Base-by-base conservation (phyloP, 2,113 vertebrate genomes). In the Leucosticte australis region DNA sequence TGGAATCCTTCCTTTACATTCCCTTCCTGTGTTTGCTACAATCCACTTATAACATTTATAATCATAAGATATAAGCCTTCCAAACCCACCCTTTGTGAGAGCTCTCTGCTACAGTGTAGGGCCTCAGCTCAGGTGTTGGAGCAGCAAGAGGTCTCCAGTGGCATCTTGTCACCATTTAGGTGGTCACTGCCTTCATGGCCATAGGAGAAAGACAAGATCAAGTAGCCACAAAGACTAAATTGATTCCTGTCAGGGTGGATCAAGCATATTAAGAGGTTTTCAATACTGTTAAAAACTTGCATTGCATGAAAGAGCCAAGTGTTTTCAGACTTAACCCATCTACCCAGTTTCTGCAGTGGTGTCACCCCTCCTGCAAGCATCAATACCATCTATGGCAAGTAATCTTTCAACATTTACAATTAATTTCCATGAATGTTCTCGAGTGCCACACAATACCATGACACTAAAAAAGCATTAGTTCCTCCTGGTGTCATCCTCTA, bases 391-490 rank as follows among this genome's bases (percentile, higher is more conserved):
- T 42, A 10, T 15, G 9, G 42, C 26, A 67, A 89, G 47, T 16
- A 20, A 41, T 64, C 18, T 64, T 79, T 80, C 39, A 76, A 76
- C 46, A 53, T 39, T 94, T 73, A 50, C 74, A 88, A 52, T 96
- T 87, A 57, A 42, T 92, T 96, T 93, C 74, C 57, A 76, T 93
- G 57, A 93, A n/a, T 62, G 42, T 83, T 88, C 52, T 77, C 13
- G 6, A 81, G 75, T 71, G 53, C 28, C 35, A 56, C 37, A 6
- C 64, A 79, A 74, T 60, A 96, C 83, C 1, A 0, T 35, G 69
- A 78, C 79, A 53, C 44, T 89, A 83, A 96, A 94, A 94, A 83
- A 50, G 7, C 31, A 30, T 69, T 70, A 37, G 5, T 76, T 95
- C 77, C 52, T 65, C 62, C 69, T n/a, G 6, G 10, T 81, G 67